Evolutionary conservation across 1,140 invertebrate genomes (phyloP), one percentile per base, ranked within the genome.

Genomic region (Leptoteleia sp.): DNA sequence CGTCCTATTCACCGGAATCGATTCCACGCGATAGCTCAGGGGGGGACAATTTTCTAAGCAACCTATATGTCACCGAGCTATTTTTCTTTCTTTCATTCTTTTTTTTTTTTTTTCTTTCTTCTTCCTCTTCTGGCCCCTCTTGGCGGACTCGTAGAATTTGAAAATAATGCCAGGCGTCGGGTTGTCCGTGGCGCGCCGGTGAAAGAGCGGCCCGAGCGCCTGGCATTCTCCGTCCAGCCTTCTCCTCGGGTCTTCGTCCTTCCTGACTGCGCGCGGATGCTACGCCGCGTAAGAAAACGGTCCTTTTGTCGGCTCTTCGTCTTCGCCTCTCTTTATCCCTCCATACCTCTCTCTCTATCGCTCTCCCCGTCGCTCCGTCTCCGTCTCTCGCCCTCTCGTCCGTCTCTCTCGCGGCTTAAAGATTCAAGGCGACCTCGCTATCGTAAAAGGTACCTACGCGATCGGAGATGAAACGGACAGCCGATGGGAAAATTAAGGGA

Each of bases 291-390:
- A 81, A 82, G 79, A 83, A 81, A 83, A 81, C 77, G 76, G 75
- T 80, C 75, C 75, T 81, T 84, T 83, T 84, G 81, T 83, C 82
- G 80, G 82, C 79, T 80, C 59, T 35, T 61, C 50, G 38, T 59
- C 42, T 76, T 55, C 61, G 7, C 52, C 33, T 43, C 16, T 75
- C 65, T 50, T 71, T 73, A 17, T 68, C 29, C 43, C 6, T 37
- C 43, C n/a, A 13, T 6, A 1, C 33, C n/a, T 65, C 43, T 43
- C 35, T 54, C 37, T 61, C 35, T 15, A 15, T 62, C 62, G 16
- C 61, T 55, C 67, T 16, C 31, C 62, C 50, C 33, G 7, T 68
- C 17, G 43, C 52, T 25, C 13, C 38, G 15, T 68, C 75, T 70
- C 27, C 15, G 13, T 75, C 67, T 47, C 29, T 35, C 15, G n/a